These are phyloP conservation scores for Oscheius onirici DNA, from an alignment of 2,888 invertebrate genomes.

Conservation along the genomic window DNA sequence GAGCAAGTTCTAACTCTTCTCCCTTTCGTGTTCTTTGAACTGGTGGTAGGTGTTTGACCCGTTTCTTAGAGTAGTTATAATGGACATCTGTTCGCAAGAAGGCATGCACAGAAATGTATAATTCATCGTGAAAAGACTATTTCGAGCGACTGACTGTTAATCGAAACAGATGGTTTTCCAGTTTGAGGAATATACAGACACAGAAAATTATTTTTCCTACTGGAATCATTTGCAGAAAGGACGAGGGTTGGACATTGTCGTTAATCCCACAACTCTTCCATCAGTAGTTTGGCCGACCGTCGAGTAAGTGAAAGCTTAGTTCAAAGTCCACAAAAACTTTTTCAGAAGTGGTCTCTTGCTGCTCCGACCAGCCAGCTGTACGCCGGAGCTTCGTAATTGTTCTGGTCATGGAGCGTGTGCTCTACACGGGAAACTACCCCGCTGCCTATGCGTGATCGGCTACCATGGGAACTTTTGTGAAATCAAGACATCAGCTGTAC, in stretches of 20 bases:
- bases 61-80: too few relatives aligned
- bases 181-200: not conserved
- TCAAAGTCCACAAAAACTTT: not conserved
- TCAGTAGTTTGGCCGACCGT: constrained; percentile 24
- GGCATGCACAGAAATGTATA: too few relatives aligned
- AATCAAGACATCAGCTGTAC: constrained; percentile 26
- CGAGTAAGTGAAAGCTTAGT: constrained; percentile 18
- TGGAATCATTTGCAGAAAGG: constrained; percentile 8
- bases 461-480: constrained; percentile 33
- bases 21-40: not conserved
- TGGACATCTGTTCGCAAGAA: too few relatives aligned
- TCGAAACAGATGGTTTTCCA: too few relatives aligned
- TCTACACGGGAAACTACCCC: constrained; percentile 13
- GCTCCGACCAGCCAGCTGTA: constrained; percentile 25
- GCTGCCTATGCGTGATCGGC: constrained; percentile 24
- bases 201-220: not conserved
- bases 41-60: constrained; percentile 8
- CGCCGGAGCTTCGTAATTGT: constrained; percentile 19
- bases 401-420: constrained; percentile 29
- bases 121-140: not conserved
- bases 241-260: constrained; percentile 11
- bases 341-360: constrained; percentile 29
- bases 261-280: constrained; percentile 14
- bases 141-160: not conserved
- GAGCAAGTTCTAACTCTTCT: not conserved